Evolutionary conservation across 2,888 invertebrate species (phyloP).

Genomic region (Acrocera orbiculus): DNA sequence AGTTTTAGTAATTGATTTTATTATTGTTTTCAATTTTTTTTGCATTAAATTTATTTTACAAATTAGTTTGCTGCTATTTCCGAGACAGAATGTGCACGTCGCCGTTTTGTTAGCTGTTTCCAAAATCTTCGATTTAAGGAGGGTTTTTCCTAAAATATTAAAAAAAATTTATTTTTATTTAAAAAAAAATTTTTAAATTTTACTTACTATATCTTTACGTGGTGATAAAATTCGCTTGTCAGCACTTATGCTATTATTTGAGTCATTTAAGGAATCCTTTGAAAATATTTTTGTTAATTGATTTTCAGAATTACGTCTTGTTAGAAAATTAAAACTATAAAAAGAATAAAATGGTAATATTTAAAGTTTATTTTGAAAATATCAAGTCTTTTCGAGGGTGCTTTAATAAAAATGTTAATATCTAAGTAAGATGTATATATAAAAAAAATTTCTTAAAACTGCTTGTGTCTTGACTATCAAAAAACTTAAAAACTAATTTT

Average conservation of each 20-base stretch:
- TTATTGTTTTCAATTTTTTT: no score
- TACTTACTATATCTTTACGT: slow-evolving; percentile 29
- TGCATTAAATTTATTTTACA: no score
- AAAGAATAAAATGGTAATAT: slow-evolving; percentile 1
- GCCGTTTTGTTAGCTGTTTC: slow-evolving; percentile 60
- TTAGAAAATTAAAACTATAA: slow-evolving; percentile 28
- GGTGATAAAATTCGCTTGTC: slow-evolving; percentile 23
- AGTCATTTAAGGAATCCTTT: slow-evolving; percentile 28
- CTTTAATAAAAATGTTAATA: no score
- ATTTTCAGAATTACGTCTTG: slow-evolving; percentile 28
- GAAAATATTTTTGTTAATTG: slow-evolving; percentile 23
- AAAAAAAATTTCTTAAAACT: no score
- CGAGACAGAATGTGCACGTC: slow-evolving; percentile 37
- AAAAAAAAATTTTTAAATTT: background rate
- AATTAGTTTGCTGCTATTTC: slow-evolving; percentile 28
- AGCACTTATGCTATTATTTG: slow-evolving; percentile 22
- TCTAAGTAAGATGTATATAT: no score
- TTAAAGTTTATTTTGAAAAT: no score
- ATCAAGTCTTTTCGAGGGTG: background rate
- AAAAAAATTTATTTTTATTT: slow-evolving; percentile 2
- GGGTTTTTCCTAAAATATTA: slow-evolving; percentile 47
- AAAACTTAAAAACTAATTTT: no score
- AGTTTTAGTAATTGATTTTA: no score
- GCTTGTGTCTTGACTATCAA: no score
- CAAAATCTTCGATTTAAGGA: slow-evolving; percentile 60